Conservation (phyloP, 2,113 vertebrate species). For the Herpetotheres cachinnans region DNA sequence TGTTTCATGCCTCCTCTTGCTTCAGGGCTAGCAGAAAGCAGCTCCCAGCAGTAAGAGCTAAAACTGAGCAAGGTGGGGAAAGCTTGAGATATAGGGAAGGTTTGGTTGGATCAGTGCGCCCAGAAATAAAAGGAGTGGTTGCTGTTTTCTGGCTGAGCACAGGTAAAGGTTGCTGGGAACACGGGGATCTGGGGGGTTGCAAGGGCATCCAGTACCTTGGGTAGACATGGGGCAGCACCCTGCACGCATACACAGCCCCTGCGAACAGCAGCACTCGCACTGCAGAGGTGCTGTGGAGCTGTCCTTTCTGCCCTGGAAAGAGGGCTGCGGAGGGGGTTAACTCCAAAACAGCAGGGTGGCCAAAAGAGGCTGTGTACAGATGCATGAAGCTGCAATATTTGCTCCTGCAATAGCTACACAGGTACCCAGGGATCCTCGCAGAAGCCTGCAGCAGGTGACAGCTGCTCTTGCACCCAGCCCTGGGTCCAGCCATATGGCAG, state of each 20-base stretch:
- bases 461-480: not conserved
- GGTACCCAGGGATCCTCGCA: not conserved
- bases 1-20: not conserved
- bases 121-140: not conserved
- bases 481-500: not conserved
- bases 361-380: not conserved
- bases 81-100: not conserved
- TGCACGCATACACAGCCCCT: not conserved
- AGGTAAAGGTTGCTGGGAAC: not conserved
- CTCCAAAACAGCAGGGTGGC: not conserved
- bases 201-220: not conserved
- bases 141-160: not conserved
- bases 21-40: not conserved
- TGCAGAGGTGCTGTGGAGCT: rapidly evolving
- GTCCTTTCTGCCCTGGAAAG: not conserved
- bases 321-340: not conserved
- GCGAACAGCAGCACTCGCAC: not conserved
- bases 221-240: not conserved
- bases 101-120: not conserved
- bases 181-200: not conserved
- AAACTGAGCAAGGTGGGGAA: not conserved
- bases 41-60: not conserved
- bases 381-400: not conserved
- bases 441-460: not conserved
- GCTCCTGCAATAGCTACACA: not conserved